Conservation (phyloP, 2,797 vertebrate species). For the Peromyscus attwateri region DNA sequence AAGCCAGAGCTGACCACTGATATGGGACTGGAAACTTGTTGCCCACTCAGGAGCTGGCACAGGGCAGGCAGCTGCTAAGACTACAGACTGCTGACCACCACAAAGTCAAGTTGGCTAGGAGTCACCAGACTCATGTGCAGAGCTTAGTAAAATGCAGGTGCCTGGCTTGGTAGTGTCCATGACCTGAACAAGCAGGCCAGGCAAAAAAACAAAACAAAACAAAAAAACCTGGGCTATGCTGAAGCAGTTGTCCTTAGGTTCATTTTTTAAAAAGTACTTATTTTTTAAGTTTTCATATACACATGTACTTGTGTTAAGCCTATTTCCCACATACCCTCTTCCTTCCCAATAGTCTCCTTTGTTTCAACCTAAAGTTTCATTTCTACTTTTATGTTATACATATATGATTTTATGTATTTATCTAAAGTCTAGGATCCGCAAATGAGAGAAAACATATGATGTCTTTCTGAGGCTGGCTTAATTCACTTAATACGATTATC, state of each 20-base stretch:
- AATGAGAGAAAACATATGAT: neutral
- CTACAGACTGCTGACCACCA: neutral
- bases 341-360: neutral
- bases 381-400: neutral
- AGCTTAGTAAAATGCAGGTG: too few relatives aligned
- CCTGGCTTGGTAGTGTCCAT: too few relatives aligned
- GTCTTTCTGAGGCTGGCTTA: neutral
- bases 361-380: neutral
- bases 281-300: neutral
- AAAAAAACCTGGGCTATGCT: neutral
- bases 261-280: neutral
- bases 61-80: neutral
- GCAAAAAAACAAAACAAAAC: neutral
- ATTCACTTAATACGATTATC: neutral
- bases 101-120: too few relatives aligned
- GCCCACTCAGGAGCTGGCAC: neutral
- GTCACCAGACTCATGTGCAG: accelerated
- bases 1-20: neutral
- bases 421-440: neutral
- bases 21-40: neutral
- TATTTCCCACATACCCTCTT: neutral
- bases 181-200: neutral
- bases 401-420: neutral
- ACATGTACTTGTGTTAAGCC: neutral
- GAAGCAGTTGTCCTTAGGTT: neutral